Percentiles rank a stretch among this genome's conserved stretches.
Conservation (phyloP, 2,888 invertebrate genomes). For the Chouioia cunea region DNA sequence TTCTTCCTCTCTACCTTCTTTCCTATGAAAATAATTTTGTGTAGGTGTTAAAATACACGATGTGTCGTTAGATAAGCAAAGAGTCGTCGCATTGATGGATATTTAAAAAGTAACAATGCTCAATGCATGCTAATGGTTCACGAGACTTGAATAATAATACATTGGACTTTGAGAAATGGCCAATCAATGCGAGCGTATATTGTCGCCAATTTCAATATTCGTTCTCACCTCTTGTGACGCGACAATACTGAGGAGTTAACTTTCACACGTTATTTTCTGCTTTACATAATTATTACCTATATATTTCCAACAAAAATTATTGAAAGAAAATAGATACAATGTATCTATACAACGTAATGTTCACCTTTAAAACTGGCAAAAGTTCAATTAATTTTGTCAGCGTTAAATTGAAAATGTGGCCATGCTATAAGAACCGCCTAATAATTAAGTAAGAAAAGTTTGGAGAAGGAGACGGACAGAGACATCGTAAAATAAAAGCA, state of each 20-base stretch:
- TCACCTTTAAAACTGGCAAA: too few species aligned
- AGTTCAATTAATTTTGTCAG: too few species aligned
- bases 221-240: slow-evolving; percentile 29
- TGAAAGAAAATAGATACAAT: too few species aligned
- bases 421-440: not conserved
- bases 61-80: slow-evolving; percentile 33
- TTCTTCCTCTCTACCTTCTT: too few species aligned
- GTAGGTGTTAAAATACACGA: slow-evolving; percentile 44
- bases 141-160: slow-evolving; percentile 37
- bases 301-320: slow-evolving; percentile 22
- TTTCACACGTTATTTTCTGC: too few species aligned
- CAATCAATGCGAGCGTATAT: slow-evolving; percentile 11
- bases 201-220: slow-evolving; percentile 34
- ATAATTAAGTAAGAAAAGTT: slow-evolving; percentile 6
- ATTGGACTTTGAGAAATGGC: slow-evolving; percentile 29
- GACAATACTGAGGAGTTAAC: too few species aligned
- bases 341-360: too few species aligned
- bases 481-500: slow-evolving; percentile 26
- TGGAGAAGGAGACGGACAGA: not conserved
- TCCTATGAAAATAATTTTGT: slow-evolving; percentile 27
- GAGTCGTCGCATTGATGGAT: slow-evolving; percentile 38
- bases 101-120: slow-evolving; percentile 40
- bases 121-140: slow-evolving; percentile 36
- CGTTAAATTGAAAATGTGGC: not conserved
- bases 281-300: not conserved